phyloP scores from a whole-genome alignment of 2,797 vertebrate genomes.

The Perodicticus potto region DNA sequence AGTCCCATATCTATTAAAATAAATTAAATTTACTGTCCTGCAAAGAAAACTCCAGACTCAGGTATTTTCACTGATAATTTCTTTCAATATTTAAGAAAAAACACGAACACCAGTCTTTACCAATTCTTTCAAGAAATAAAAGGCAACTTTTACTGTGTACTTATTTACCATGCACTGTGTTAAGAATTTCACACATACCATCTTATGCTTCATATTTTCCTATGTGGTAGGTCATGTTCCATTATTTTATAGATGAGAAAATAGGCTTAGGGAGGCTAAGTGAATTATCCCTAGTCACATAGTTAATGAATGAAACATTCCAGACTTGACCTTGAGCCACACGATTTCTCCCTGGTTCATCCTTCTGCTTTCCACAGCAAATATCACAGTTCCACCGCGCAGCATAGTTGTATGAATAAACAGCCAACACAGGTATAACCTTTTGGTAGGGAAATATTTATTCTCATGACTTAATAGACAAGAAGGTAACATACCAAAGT shows the following conservation, averaged over 20 bases:
- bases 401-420: neutral
- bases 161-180: neutral
- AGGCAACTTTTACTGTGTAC: neutral
- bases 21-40: neutral
- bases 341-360: neutral
- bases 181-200: conserved; percentile 7
- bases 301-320: neutral
- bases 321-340: neutral
- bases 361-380: neutral
- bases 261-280: neutral
- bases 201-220: neutral
- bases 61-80: neutral
- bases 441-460: neutral
- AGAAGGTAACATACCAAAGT: neutral
- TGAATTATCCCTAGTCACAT: neutral
- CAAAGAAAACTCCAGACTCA: neutral
- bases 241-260: neutral
- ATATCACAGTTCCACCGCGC: neutral
- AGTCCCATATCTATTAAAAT: neutral
- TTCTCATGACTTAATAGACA: neutral
- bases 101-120: neutral
- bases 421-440: neutral
- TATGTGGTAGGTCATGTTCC: neutral
- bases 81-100: conserved; percentile 24
- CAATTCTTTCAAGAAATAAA: conserved; percentile 34